Base-by-base conservation (phyloP, 1,140 invertebrate genomes). In the Nymphalis io region DNA sequence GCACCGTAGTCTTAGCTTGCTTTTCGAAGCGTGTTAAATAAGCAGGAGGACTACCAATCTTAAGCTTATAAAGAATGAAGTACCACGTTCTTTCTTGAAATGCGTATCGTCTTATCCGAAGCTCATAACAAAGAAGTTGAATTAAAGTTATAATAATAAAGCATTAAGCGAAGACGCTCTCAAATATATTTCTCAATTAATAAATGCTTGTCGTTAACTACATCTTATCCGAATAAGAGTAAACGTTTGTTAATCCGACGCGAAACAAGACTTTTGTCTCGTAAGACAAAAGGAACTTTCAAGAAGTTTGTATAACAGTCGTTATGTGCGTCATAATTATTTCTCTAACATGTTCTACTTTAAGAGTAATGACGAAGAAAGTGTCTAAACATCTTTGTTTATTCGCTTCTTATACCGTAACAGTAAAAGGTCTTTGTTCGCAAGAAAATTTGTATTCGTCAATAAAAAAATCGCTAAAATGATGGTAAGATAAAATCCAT, bases 311-410 rank as follows among this genome's bases (percentile, higher is more conserved):
- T 46, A n/a, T 16, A 46, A 18, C 44, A 16, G 44, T 46, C 44
- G 16, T 46, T 46, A 46, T 16, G 44, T 46, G 44, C 44, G 44
- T 46, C 44, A 46, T 16, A 46, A 46, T 46, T 46, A 46, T n/a
- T 46, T 16, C n/a, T 16, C 27, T 33, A 33, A 46, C 44, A n/a
- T 16, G 44, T 46, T n/a, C 44, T n/a, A 46, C 44, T 46, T 46
- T 16, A 46, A 0, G 44, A 46, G 44, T 18, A 16, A 18, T n/a
- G 44, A 46, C 44, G 44, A 33, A 33, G 44, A 1, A 42, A 46
- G 44, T 46, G n/a, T 15, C 44, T 46, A 46, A 46, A 6, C 16
- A 46, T 18, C 15, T n/a, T 46, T 46, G 44, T 46, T 46, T 46
- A 46, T 46, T 46, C n/a, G 15, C 6, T 0, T 46, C 27, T 33